These are phyloP conservation scores for Enteromius viviparus DNA, from an alignment of 2,797 vertebrate species.

Conservation along the genomic window DNA sequence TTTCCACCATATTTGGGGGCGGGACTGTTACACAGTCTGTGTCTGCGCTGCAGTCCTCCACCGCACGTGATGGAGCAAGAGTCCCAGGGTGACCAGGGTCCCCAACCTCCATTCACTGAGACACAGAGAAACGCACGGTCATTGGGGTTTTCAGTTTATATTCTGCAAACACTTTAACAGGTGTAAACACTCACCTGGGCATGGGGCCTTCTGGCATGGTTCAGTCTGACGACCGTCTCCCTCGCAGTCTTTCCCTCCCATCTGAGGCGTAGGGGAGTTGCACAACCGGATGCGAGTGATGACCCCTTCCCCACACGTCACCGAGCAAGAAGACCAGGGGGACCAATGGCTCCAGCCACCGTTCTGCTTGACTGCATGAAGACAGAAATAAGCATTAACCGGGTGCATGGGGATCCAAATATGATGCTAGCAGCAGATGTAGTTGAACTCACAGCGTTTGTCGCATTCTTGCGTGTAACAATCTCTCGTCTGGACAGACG, in stretches of 20 bases:
- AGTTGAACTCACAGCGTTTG: conserved; percentile 90
- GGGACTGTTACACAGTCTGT: conserved; percentile 91
- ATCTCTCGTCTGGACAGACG: conserved; percentile 96
- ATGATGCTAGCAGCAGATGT: not conserved
- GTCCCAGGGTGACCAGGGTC: conserved; percentile 96
- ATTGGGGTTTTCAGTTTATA: not conserved
- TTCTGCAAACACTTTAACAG: not conserved
- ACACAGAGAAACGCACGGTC: not conserved
- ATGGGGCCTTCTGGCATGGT: conserved; percentile 85
- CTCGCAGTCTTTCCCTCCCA: conserved; percentile 91
- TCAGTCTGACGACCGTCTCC: conserved; percentile 93
- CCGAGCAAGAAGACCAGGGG: conserved; percentile 97
- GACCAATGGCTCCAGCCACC: conserved; percentile 99
- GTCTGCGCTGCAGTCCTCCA: conserved; percentile 89
- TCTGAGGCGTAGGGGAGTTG: conserved; percentile 97
- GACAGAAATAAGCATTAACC: not conserved
- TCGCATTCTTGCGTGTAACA: conserved; percentile 97
- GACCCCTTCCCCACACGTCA: conserved; percentile 91
- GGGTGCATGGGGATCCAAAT: not conserved
- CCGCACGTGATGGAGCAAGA: conserved; percentile 92
- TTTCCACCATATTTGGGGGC: conserved; percentile 90
- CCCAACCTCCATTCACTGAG: conserved; percentile 94
- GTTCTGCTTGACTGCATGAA: conserved; percentile 91
- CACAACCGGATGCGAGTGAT: conserved; percentile 97
- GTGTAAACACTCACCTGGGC: conserved; percentile 85